phyloP scores from a whole-genome alignment of 2,113 vertebrate species.

The Elgaria multicarinata region DNA sequence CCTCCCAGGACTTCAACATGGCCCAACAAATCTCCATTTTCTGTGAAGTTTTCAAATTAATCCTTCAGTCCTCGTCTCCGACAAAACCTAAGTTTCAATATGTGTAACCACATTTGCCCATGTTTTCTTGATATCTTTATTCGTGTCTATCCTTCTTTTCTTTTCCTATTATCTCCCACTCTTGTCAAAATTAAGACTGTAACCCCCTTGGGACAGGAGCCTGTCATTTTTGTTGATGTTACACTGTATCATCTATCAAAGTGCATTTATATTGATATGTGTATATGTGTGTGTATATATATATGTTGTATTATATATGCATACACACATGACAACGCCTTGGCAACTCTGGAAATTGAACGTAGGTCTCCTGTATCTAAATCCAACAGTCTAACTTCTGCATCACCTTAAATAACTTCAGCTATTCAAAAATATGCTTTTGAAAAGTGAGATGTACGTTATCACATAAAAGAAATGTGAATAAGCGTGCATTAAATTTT shows the following conservation, averaged over 20 bases:
- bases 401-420: background rate
- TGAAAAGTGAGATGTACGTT: slow-evolving; percentile 3
- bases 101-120: background rate
- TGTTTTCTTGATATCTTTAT: background rate
- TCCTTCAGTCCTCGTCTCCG: background rate
- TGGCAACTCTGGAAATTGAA: background rate
- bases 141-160: background rate
- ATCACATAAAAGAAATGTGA: slow-evolving; percentile 28
- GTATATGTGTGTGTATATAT: background rate
- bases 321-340: too few relatives aligned
- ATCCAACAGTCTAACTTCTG: background rate
- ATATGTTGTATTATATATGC: background rate
- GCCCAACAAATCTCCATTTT: background rate
- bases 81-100: background rate
- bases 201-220: background rate
- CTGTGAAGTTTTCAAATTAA: background rate
- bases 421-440: slow-evolving; percentile 20
- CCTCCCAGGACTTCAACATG: background rate
- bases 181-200: background rate
- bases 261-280: background rate
- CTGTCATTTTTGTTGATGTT: background rate
- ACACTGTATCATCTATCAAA: background rate
- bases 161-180: too few relatives aligned
- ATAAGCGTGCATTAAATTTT: slow-evolving; percentile 47
- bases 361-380: background rate